Evolutionary conservation across 2,113 vertebrate genomes (phyloP), one percentile per base, ranked within the genome.

Genomic region (Oncorhynchus gorbuscha): DNA sequence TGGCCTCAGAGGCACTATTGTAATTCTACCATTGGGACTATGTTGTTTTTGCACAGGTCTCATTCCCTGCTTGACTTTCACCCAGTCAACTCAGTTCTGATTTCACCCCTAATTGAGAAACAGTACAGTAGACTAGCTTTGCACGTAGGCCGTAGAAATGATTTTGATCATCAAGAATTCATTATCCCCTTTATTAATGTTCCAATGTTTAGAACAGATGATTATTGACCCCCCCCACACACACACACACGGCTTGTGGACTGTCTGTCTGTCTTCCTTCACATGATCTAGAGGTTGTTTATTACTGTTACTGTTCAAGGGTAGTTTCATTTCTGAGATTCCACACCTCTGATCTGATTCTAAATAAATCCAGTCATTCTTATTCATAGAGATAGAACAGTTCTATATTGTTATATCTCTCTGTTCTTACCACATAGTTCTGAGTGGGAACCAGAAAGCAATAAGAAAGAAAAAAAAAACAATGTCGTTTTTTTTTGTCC

Each of bases 361-460:
- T 62, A 22, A 62, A 62, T 62, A 4, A 55, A 18, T 62, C 59
- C 59, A 1, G 59, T 14, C 51, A 2, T 45, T 45, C 9, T 2
- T 45, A 45, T 45, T 3, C 49, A 11, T 62, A 20, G 5, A 62
- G 18, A 22, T 1, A 2, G 7, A 62, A 62, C 59, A 62, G 5
- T n/a, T 18, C 58, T 12, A 5, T 55, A 3, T 16, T 55, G 51
- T 55, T 55, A 0, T 18, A 55, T 55, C 14, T 55, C 49, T 55
- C 4, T 55, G 51, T 8, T 39, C 28, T 68, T 20, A 68, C 22
- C 64, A 16, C 64, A 68, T 30, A 35, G 28, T 35, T 73, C 20
- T 66, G 64, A 73, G 59, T 77, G 67, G 72, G 61, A 84, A 79
- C 13, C 48, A 81, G 66, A 39, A 72, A 88, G 87, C 88, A 89